A percentile compares a stretch with the other conserved stretches of the same genome.
Evolutionary conservation across 2,888 invertebrate genomes (phyloP).

Genomic region (Rhimphoctona megacephalus): DNA sequence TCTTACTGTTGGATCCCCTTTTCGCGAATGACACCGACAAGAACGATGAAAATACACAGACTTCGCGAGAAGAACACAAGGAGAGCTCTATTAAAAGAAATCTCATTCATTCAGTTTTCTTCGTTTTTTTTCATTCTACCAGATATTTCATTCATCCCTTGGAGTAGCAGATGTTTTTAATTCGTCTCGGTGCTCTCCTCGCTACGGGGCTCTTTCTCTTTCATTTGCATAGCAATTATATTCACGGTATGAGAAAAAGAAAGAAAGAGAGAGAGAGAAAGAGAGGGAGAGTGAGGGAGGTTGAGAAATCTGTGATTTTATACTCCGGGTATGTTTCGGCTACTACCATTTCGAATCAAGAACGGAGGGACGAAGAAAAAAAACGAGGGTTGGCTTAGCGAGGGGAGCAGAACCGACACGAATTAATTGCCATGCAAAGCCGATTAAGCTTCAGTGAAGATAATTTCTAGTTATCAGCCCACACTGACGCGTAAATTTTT

Average conservation of each 20-base stretch:
- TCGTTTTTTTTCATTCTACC: conserved; percentile 8
- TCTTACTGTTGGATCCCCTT: neutral
- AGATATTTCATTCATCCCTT: conserved; percentile 55
- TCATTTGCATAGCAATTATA: conserved; percentile 69
- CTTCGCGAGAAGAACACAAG: conserved; percentile 21
- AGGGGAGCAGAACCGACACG: conserved; percentile 43
- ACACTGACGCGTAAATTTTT: conserved; percentile 19
- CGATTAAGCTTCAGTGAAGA: conserved; percentile 61
- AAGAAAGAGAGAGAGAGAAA: neutral
- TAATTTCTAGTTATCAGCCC: conserved; percentile 58
- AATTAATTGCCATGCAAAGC: conserved; percentile 69
- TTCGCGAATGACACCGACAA: neutral
- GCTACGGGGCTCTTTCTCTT: conserved; percentile 28
- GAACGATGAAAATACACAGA: conserved; percentile 13
- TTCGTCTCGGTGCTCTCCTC: conserved; percentile 54
- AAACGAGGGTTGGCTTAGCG: conserved; percentile 8
- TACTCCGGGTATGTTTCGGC: conserved; percentile 42
- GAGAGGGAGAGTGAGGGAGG: conserved; percentile 16
- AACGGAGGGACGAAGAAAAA: conserved; percentile 2
- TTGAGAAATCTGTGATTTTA: conserved; percentile 50
- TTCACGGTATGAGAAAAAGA: conserved; percentile 34
- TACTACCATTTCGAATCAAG: conserved; percentile 30
- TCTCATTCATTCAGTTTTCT: conserved; percentile 42
- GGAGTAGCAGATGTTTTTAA: conserved; percentile 65
- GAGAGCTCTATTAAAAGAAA: conserved; percentile 63